phyloP scores from a whole-genome alignment of 2,888 invertebrate genomes.

The Apoda limacodes region DNA sequence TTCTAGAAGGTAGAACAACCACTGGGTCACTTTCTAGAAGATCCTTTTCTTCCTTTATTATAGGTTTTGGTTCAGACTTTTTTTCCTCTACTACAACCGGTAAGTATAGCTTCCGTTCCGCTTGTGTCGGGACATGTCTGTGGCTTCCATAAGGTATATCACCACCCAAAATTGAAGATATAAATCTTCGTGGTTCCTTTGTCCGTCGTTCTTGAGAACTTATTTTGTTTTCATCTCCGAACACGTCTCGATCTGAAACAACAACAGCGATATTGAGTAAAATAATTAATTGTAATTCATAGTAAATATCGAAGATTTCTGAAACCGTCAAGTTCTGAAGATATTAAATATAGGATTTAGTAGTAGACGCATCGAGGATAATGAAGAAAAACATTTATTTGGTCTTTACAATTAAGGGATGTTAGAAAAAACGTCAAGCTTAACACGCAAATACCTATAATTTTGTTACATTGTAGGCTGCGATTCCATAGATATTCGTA shows the following conservation, averaged over 20 bases:
- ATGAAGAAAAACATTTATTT: background rate
- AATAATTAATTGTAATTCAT: too few relatives aligned
- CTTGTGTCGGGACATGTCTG: slow-evolving; percentile 82
- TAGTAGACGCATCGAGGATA: too few relatives aligned
- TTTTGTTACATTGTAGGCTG: background rate
- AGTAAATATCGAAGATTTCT: too few relatives aligned
- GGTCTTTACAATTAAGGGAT: too few relatives aligned
- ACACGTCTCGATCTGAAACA: slow-evolving; percentile 67
- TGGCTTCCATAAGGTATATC: slow-evolving; percentile 84
- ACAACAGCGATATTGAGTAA: too few relatives aligned
- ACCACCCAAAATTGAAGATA: slow-evolving; percentile 84
- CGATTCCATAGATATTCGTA: too few relatives aligned
- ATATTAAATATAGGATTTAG: too few relatives aligned
- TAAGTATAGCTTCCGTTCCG: slow-evolving; percentile 84
- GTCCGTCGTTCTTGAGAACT: slow-evolving; percentile 40
- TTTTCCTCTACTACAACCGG: slow-evolving; percentile 70
- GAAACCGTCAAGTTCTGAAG: too few relatives aligned
- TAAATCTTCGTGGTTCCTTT: slow-evolving; percentile 74
- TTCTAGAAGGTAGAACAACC: slow-evolving; percentile 64
- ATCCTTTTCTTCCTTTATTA: slow-evolving; percentile 75
- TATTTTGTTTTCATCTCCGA: slow-evolving; percentile 47
- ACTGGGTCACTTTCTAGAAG: slow-evolving; percentile 73
- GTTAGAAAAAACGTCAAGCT: too few relatives aligned
- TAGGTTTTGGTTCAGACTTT: slow-evolving; percentile 52
- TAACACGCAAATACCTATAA: too few relatives aligned